Evolutionary conservation across 1,140 invertebrate species (phyloP).

Genomic region (Neotoxoptera formosana): DNA sequence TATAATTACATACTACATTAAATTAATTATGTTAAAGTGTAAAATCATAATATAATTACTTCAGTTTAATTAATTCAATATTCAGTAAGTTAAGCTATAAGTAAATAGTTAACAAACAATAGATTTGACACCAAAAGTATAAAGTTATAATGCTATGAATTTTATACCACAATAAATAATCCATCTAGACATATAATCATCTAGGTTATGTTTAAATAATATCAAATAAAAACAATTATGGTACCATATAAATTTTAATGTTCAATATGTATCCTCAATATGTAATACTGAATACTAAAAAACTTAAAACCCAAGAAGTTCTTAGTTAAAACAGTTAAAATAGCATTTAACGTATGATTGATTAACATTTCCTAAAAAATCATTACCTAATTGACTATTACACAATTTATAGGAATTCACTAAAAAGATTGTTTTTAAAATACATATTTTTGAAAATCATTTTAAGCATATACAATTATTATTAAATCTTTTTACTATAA

Average conservation of each 20-base stretch:
- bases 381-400: background rate
- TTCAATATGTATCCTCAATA: background rate
- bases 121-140: no score
- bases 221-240: background rate
- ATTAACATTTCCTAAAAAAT: background rate
- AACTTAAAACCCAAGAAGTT: background rate
- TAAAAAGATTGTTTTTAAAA: background rate
- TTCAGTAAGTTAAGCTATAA: no score
- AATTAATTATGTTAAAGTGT: no score
- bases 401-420: background rate
- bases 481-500: no score
- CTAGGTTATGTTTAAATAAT: slow-evolving; percentile 7
- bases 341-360: background rate
- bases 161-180: background rate
- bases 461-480: no score
- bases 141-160: no score
- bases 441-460: no score
- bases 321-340: background rate
- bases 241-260: background rate
- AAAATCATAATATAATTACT: no score
- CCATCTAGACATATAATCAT: background rate
- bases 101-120: no score
- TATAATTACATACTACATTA: no score
- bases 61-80: no score
- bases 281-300: background rate